phyloP scores from a whole-genome alignment of 2,113 vertebrate species.

The Anas platyrhynchos region DNA sequence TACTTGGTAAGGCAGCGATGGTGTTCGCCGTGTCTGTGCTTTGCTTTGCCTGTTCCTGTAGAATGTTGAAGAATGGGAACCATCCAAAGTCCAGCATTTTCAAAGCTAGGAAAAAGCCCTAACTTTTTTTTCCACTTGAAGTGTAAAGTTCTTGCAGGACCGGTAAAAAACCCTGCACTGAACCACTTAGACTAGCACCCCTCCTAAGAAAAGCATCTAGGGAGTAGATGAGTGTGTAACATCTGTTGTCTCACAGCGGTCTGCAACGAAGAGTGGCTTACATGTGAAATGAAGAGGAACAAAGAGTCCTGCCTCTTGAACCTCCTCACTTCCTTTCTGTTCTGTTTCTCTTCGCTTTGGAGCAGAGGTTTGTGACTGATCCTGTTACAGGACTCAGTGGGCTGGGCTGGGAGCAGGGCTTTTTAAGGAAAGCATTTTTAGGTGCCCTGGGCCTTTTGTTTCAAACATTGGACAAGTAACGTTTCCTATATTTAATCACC shows the following conservation, averaged over 20 bases:
- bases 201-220: neutral
- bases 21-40: neutral
- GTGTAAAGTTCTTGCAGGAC: neutral
- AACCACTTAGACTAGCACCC: neutral
- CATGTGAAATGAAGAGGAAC: neutral
- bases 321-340: neutral
- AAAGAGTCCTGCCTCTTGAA: neutral
- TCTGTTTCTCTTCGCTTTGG: neutral
- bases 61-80: neutral
- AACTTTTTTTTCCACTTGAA: neutral
- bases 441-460: neutral
- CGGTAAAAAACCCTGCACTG: neutral
- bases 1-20: neutral
- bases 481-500: neutral
- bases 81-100: neutral
- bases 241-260: neutral
- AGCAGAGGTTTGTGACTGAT: neutral
- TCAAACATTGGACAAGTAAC: neutral
- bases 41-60: neutral
- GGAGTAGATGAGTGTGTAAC: neutral
- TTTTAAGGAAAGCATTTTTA: neutral
- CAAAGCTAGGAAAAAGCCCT: neutral
- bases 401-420: neutral
- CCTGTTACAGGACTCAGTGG: neutral
- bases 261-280: neutral